Evolutionary conservation across 2,113 vertebrate genomes (phyloP).

Genomic region (Psilopsiagon aymara): DNA sequence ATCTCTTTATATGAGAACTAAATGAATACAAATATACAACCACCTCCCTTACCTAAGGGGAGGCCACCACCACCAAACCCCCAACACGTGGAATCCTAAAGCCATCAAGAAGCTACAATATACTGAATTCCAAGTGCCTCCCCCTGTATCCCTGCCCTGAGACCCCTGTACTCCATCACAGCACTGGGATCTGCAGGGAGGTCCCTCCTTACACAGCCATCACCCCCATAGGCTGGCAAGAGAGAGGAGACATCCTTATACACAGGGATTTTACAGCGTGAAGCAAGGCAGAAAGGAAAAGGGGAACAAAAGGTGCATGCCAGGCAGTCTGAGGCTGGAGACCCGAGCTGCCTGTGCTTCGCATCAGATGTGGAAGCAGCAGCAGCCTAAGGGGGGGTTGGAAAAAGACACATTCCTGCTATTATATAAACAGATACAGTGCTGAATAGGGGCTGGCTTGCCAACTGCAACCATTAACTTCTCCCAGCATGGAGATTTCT

Average conservation of each 20-base stretch:
- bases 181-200: background rate
- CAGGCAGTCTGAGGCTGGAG: background rate
- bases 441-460: background rate
- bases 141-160: rapidly evolving
- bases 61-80: background rate
- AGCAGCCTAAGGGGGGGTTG: background rate
- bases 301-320: background rate
- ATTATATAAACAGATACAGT: background rate
- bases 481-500: background rate
- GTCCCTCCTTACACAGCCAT: background rate
- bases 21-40: background rate
- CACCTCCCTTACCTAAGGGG: background rate
- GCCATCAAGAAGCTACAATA: background rate
- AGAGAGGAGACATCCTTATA: background rate
- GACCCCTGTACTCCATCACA: background rate
- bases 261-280: background rate
- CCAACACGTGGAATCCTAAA: background rate
- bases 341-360: background rate
- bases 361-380: background rate
- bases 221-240: background rate
- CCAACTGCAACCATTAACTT: background rate
- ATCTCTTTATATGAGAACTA: background rate
- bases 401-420: background rate
- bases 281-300: background rate
- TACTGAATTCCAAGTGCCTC: background rate